Base-by-base conservation (phyloP, 2,113 vertebrate genomes). In the Naja naja region DNA sequence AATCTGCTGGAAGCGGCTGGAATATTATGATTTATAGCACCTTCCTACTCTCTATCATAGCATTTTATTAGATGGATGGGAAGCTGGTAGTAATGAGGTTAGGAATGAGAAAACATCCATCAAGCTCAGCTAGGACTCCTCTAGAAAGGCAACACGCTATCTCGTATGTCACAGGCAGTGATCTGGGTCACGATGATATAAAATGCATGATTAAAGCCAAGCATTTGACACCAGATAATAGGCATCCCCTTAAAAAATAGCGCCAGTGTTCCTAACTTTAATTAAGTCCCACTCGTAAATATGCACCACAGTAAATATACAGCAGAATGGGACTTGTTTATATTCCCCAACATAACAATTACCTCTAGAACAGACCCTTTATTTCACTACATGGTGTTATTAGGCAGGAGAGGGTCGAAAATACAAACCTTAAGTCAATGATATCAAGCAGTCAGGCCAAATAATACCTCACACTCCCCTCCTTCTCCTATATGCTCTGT, bases 51-150 rank as follows among this genome's bases (percentile, higher is more conserved):
- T 98, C 97, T 97, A 98, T 98, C 98, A 98, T 97, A 98, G 97
- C 98, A 97, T 98, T 98, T 98, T 98, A 98, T 98, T 98, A 98
- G 98, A 98, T 98, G 98, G 98, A 98, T 98, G 97, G 97, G 98
- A 98, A 98, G 97, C 97, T 97, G 95, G 97, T 97, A 98, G 98
- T 98, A 98, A 98, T 98, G 98, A 98, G 98, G 97, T 98, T 98
- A 98, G 97, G 97, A 98, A 98, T 97, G 97, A 98, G 98, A 97
- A 98, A 97, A 97, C 98, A 98, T 98, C 97, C 98, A 98, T 98
- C 98, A 98, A 97, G 93, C 96, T 95, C 95, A 97, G 97, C 96
- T 98, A 97, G 97, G 97, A 98, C 97, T 98, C 98, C 96, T 97
- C 96, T 94, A 96, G 94, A 97, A 98, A 98, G 97, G 97, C 97